Percentiles rank a stretch among this genome's conserved stretches.
Conservation (phyloP, 1,140 invertebrate genomes). For the Drosophila bocki region DNA sequence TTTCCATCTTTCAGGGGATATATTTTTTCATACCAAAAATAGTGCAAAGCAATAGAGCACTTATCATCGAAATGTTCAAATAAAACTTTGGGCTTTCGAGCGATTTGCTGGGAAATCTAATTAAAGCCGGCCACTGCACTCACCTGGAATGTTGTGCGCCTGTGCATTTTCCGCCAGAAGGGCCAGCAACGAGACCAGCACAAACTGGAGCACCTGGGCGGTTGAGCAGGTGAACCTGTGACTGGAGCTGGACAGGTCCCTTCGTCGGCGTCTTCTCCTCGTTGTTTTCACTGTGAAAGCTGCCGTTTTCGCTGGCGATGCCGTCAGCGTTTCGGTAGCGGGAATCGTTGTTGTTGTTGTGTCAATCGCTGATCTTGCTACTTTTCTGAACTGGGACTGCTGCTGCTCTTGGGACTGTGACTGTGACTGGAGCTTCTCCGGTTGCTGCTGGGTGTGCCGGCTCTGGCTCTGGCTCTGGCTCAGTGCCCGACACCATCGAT, state of each 20-base stretch:
- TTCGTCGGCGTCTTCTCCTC: conserved; percentile 51
- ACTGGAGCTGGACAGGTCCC: conserved; percentile 11
- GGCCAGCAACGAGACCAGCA: conserved; percentile 61
- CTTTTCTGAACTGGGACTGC: conserved; percentile 9
- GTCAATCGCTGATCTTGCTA: conserved; percentile 35
- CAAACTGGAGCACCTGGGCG: conserved; percentile 54
- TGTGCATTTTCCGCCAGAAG: conserved; percentile 64
- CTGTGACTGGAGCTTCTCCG: conserved; percentile 40
- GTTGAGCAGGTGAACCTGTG: conserved; percentile 7
- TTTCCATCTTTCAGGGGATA: conserved; percentile 7
- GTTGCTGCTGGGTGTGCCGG: conserved; percentile 40
- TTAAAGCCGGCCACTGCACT: conserved; percentile 30
- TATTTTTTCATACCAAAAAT: conserved; percentile 26
- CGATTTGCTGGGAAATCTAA: conserved; percentile 39
- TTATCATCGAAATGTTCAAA: conserved; percentile 17
- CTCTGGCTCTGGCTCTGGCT: conserved; percentile 75
- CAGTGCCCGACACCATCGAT: conserved; percentile 88
- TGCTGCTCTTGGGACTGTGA: conserved; percentile 11
- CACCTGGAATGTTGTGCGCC: conserved; percentile 79
- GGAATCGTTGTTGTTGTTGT: conserved; percentile 36
- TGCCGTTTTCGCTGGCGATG: conserved; percentile 58
- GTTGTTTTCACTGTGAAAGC: conserved; percentile 72
- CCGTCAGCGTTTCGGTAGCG: conserved; percentile 39
- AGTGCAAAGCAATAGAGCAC: not conserved
- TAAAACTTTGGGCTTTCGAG: conserved; percentile 24